Conservation (phyloP, 92 coral and sea anemone species). For the Parazoanthus swiftii region DNA sequence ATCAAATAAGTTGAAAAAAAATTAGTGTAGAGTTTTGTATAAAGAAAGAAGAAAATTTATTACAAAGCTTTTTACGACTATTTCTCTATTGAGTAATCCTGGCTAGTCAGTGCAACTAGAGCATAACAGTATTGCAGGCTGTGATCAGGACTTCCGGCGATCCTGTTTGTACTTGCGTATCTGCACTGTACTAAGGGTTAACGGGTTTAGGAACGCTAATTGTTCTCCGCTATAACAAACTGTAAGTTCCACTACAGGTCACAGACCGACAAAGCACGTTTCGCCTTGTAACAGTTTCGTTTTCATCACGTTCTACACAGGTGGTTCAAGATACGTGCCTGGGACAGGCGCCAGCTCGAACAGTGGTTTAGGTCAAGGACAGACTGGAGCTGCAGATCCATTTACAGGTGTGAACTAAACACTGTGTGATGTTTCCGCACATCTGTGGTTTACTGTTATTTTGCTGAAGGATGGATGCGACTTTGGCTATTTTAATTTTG, state of each 20-base stretch:
- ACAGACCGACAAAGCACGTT: background rate
- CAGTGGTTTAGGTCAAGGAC: background rate
- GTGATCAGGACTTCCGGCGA: no score
- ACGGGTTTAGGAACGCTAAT: background rate
- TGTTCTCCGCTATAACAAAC: background rate
- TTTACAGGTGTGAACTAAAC: background rate
- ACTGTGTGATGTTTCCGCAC: background rate
- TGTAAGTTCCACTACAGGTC: background rate
- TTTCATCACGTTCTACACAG: background rate
- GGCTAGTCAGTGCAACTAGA: no score
- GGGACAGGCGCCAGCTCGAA: background rate
- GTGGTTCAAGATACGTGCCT: background rate
- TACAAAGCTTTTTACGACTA: background rate
- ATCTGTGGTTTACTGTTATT: background rate
- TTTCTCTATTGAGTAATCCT: background rate
- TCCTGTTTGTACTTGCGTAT: background rate
- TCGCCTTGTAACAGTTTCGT: no score
- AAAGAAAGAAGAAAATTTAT: no score
- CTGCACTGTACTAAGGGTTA: background rate
- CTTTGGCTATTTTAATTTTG: background rate
- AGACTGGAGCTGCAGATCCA: conserved; percentile 1
- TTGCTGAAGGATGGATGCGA: background rate
- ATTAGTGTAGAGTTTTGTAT: no score
- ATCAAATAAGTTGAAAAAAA: no score
- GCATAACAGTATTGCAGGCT: no score